Base-by-base conservation (phyloP, 2,888 invertebrate species). In the Chrysolina haemoptera region DNA sequence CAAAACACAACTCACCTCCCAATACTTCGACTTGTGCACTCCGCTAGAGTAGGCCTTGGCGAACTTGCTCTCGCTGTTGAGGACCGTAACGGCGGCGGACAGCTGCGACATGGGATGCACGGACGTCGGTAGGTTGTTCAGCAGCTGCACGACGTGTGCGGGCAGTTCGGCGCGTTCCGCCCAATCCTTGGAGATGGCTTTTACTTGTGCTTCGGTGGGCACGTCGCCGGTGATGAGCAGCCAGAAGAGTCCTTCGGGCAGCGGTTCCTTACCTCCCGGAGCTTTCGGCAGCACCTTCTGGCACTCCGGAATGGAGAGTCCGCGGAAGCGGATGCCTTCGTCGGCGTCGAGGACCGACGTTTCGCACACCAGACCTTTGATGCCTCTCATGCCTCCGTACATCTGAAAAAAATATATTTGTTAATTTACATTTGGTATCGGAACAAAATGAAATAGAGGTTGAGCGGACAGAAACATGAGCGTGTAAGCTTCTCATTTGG, bases 51-150 rank as follows among this genome's bases (percentile, higher is more conserved):
- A 98, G 0, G 98, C 98, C 87, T 96, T 93, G 11, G 95, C 95
- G 89, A 97, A 98, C 85, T 94, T 93, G 85, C 96, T 96, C 89
- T 98, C 98, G 85, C 94, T 95, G 90, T 97, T 97, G 79, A 98
- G 91, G 3, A 96, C 95, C 18, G 97, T 96, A 80, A 97, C 93
- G 35, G 98, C 98, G 1, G 97, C 95, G 35, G 94, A 93, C 86
- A 98, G 94, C 89, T 98, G 98, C 0, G 96, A 93, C 98, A 98
- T 98, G 1, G 98, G 98, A 87, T 98, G 98, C 72, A 98, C 90
- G 83, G 93, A 92, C 84, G 91, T 91, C 16, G 98, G 98, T 89
- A 98, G 93, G 88, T 95, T 96, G 90, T 97, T 97, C 83, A 98
- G 90, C 91, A 98, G 94, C 64, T 94, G 95, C 68, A 96, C 96